Base-by-base conservation (phyloP, 2,888 invertebrate genomes). In the Drosophila quasianomalipes region DNA sequence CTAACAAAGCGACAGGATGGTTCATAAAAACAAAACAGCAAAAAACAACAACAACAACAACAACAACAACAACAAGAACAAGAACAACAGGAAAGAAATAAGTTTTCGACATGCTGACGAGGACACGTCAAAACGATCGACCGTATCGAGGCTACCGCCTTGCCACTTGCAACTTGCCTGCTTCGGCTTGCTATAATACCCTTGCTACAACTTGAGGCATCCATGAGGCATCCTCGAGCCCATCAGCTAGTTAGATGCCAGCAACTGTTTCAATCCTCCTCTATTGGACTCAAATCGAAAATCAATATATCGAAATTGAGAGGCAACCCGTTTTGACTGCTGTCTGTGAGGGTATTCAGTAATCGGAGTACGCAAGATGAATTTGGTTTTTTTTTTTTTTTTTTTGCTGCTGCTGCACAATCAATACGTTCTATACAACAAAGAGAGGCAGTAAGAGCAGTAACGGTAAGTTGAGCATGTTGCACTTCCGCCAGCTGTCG, bases 61-160 rank as follows among this genome's bases (percentile, higher is more conserved):
- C n/a, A n/a, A n/a, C n/a, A n/a, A n/a, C n/a, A n/a, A 26, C 49
- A 63, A 10, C 49, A 60, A 37, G 28, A 41, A 35, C 16, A 26
- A 59, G 31, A 30, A 58, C 68, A 62, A 71, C 10, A 28, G 31
- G 10, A 22, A 16, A 39, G 47, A 26, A 31, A 31, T 14, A 62
- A 68, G 76, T 76, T 82, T 89, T 89, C 79, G 82, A 87, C 85
- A 87, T 68, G 76, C 76, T 70, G 84, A 89, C 79, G 90, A 81
- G 87, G 77, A 89, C 83, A 83, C 85, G 85, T 85, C 90, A 88
- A 90, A 85, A 76, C 85, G 90, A 88, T 90, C 85, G 89, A 74
- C 62, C 76, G 58, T 66, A 66, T 57, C 59, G 59, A 69, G 60
- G 49, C 54, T 14, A 57, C 61, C 61, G 60, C 41, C 41, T 30